These are phyloP conservation scores for Mycetomoellerius zeteki DNA, from an alignment of 1,140 invertebrate species.

Conservation along the genomic window DNA sequence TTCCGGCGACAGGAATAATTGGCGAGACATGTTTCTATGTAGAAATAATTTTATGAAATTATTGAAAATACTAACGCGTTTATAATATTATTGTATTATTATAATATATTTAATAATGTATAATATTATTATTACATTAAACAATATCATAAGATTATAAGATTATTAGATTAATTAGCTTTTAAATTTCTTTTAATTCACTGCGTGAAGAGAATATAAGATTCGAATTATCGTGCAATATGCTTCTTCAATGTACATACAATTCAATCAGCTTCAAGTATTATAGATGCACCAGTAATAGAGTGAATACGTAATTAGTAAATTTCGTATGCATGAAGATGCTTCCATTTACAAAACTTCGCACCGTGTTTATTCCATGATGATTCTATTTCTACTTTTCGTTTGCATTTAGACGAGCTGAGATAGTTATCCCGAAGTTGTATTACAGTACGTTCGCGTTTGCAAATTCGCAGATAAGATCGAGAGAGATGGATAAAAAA, in stretches of 20 bases:
- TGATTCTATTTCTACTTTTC: slow-evolving; percentile 32
- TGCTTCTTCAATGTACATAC: neutral
- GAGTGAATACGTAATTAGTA: slow-evolving; percentile 43
- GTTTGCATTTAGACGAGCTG: slow-evolving; percentile 6
- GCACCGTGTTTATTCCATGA: slow-evolving; percentile 20
- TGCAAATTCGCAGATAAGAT: neutral
- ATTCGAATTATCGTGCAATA: neutral
- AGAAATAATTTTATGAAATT: neutral
- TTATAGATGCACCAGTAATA: neutral
- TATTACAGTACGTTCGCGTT: slow-evolving; percentile 15
- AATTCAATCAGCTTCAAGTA: slow-evolving; percentile 25
- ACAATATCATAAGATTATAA: neutral
- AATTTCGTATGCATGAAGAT: slow-evolving; percentile 46
- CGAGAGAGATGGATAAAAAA: neutral
- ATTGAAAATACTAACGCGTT: neutral
- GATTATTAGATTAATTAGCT: neutral
- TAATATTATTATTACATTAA: too few species aligned
- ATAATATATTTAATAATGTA: too few species aligned
- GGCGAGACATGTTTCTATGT: neutral
- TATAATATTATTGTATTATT: neutral
- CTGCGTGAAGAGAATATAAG: neutral
- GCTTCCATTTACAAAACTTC: slow-evolving; percentile 29
- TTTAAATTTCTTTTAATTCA: slow-evolving; percentile 10
- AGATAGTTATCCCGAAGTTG: slow-evolving; percentile 48
- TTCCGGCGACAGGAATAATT: slow-evolving; percentile 2